Percentiles rank a stretch among this genome's conserved stretches.
These are phyloP conservation scores for Phyllotreta cruciferae DNA, from an alignment of 2,888 invertebrate species.

Conservation along the genomic window DNA sequence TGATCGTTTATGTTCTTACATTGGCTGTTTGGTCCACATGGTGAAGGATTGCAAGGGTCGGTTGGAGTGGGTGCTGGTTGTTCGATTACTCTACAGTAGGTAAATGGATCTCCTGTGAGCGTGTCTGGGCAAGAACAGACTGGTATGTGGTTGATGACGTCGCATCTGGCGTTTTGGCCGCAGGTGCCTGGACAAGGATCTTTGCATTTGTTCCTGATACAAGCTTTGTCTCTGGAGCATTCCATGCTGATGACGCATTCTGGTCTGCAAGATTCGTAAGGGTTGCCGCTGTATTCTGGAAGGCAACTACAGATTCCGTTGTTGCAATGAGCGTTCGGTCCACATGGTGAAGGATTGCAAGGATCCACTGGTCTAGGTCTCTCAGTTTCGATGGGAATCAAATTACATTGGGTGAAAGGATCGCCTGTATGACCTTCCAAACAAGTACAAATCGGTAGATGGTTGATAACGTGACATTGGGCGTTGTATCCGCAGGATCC, in stretches of 20 bases:
- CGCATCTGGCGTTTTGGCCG: slow-evolving; percentile 73
- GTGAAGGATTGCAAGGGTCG: slow-evolving; percentile 62
- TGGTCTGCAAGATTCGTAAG: slow-evolving; percentile 72
- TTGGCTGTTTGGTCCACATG: slow-evolving; percentile 65
- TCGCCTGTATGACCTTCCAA: slow-evolving; percentile 79
- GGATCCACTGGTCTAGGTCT: slow-evolving; percentile 62
- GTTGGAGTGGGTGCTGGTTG: slow-evolving; percentile 44
- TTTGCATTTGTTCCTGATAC: slow-evolving; percentile 71
- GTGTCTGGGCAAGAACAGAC: slow-evolving; percentile 75
- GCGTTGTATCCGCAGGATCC: slow-evolving; percentile 84
- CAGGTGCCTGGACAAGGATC: slow-evolving; percentile 77
- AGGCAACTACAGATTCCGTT: slow-evolving; percentile 70
- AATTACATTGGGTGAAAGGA: slow-evolving; percentile 76
- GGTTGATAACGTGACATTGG: slow-evolving; percentile 79
- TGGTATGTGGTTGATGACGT: slow-evolving; percentile 75
- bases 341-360: slow-evolving; percentile 79
- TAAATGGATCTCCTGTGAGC: slow-evolving; percentile 68
- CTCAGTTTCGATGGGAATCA: slow-evolving; percentile 61
- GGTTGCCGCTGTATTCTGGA: slow-evolving; percentile 71
- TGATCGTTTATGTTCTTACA: slow-evolving; percentile 63
- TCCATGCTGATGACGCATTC: slow-evolving; percentile 75
- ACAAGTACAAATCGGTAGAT: slow-evolving; percentile 82
- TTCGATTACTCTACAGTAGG: slow-evolving; percentile 49
- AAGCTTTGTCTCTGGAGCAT: slow-evolving; percentile 70
- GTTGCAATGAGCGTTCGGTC: slow-evolving; percentile 73